phyloP scores from a whole-genome alignment of 1,140 invertebrate genomes.

The Mactra quadrangularis region DNA sequence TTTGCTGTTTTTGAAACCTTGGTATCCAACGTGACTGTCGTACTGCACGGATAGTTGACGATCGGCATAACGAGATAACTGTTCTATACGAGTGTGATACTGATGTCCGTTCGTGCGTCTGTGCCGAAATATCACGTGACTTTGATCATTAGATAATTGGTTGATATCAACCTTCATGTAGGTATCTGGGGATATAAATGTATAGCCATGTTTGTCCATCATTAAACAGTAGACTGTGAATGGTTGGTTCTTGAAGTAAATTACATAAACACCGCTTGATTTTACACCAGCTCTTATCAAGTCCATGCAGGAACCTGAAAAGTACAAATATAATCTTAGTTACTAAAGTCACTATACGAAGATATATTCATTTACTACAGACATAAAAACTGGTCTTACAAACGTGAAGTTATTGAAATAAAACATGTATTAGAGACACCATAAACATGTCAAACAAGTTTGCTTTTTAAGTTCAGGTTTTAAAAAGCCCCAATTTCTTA shows the following conservation, averaged over 20 bases:
- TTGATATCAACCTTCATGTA: conserved; percentile 28
- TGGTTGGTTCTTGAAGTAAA: conserved; percentile 14
- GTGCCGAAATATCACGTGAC: conserved; percentile 29
- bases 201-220: conserved; percentile 16
- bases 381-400: too few relatives aligned
- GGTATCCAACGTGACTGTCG: conserved; percentile 1
- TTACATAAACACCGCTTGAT: conserved; percentile 11
- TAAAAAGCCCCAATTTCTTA: too few relatives aligned
- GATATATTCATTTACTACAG: too few relatives aligned
- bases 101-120: conserved; percentile 10
- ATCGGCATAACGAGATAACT: not conserved
- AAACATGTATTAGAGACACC: too few relatives aligned
- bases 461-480: too few relatives aligned
- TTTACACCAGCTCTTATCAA: not conserved
- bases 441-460: too few relatives aligned
- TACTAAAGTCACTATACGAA: too few relatives aligned
- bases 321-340: not conserved
- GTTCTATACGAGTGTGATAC: conserved; percentile 8
- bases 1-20: not conserved
- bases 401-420: too few relatives aligned
- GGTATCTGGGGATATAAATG: conserved; percentile 36
- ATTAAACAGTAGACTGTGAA: conserved; percentile 39
- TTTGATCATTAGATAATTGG: conserved; percentile 14
- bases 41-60: conserved; percentile 33
- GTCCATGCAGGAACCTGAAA: conserved; percentile 26